These are phyloP conservation scores for Papilio helenus DNA, from an alignment of 1,140 invertebrate genomes.

Conservation along the genomic window DNA sequence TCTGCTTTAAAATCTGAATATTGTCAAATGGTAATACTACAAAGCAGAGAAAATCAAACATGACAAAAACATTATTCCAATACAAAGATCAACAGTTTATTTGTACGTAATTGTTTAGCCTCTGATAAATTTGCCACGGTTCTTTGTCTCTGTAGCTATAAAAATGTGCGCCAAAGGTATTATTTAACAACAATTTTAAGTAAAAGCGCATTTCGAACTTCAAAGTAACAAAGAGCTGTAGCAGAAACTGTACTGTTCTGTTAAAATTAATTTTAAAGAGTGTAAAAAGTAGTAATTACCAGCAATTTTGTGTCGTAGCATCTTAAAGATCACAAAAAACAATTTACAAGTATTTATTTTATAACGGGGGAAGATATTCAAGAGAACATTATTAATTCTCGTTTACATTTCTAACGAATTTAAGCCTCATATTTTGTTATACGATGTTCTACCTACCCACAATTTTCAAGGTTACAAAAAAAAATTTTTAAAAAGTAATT, in stretches of 20 bases:
- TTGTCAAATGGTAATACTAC: constrained; percentile 64
- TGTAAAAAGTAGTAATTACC: constrained; percentile 54
- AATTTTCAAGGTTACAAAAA: background rate
- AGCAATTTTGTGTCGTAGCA: constrained; percentile 20
- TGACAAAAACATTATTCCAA: constrained; percentile 68
- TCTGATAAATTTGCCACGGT: constrained; percentile 50
- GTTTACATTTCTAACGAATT: no score
- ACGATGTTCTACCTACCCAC: background rate
- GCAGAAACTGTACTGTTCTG: constrained; percentile 59
- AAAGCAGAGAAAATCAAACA: constrained; percentile 77
- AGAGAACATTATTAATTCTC: no score
- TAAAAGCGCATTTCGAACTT: background rate
- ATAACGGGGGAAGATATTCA: no score
- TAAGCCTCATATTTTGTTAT: no score
- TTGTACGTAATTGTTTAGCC: constrained; percentile 73
- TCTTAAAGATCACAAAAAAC: background rate
- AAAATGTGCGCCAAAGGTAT: background rate
- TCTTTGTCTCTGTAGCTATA: background rate
- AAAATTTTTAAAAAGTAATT: background rate
- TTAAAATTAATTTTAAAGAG: constrained; percentile 47
- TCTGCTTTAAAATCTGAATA: constrained; percentile 39
- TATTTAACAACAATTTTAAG: background rate
- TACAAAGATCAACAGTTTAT: constrained; percentile 52
- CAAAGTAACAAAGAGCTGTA: background rate
- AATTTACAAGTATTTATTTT: no score